phyloP scores from a whole-genome alignment of 2,113 vertebrate genomes.

The Sphaerodactylus townsendi region DNA sequence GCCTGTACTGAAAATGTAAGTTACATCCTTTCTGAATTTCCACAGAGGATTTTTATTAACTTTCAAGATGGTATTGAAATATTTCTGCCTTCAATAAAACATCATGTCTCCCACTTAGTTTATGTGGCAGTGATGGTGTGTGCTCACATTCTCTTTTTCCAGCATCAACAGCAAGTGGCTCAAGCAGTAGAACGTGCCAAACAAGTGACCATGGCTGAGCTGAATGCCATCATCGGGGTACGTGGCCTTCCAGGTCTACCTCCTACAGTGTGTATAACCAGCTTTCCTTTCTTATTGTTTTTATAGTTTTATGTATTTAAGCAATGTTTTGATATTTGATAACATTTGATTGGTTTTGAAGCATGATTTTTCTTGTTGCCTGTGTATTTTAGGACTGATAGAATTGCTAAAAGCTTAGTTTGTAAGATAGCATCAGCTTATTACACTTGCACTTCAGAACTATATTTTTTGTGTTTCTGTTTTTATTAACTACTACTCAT shows the following conservation, averaged over 20 bases:
- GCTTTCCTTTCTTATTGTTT: constrained; percentile 86
- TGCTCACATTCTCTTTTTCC: constrained; percentile 25
- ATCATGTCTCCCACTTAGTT: background rate
- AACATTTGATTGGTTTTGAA: background rate
- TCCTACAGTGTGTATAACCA: constrained; percentile 92
- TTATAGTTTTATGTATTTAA: constrained; percentile 43
- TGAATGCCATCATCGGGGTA: constrained; percentile 98
- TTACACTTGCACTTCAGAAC: background rate
- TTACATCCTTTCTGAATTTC: background rate
- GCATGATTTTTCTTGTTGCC: constrained; percentile 21
- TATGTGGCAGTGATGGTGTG: background rate
- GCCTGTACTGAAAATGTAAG: background rate
- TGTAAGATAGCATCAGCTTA: background rate
- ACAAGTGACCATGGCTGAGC: constrained; percentile 98
- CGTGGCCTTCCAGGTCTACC: constrained; percentile 94
- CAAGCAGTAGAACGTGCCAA: constrained; percentile 97
- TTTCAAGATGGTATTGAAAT: background rate
- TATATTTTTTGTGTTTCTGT: background rate
- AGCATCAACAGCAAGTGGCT: constrained; percentile 98
- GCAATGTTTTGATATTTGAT: constrained; percentile 17
- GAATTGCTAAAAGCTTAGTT: constrained; percentile 23
- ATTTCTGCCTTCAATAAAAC: background rate
- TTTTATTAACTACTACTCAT: constrained; percentile 38
- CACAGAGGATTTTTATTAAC: background rate
- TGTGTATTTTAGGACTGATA: constrained; percentile 16